These are phyloP conservation scores for Bolborhynchus lineola DNA, from an alignment of 2,113 vertebrate species.

Conservation along the genomic window DNA sequence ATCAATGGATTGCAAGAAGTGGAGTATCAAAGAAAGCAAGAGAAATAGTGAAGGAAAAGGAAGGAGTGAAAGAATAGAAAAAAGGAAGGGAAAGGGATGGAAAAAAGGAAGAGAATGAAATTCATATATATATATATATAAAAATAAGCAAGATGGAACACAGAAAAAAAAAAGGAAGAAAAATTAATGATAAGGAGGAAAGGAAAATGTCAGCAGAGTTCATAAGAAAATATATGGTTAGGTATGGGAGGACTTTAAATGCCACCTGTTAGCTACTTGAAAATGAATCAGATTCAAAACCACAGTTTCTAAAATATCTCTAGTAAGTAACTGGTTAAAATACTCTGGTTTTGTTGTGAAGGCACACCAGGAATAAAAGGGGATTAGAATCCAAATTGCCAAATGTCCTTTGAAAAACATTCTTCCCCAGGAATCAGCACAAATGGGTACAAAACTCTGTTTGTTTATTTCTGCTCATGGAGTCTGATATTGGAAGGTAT, in stretches of 20 bases:
- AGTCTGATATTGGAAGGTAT: slow-evolving; percentile 6
- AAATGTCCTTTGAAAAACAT: not conserved
- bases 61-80: not conserved
- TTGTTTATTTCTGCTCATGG: not conserved
- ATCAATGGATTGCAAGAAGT: not conserved
- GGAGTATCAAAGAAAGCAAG: not conserved
- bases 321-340: not conserved
- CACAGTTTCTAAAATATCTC: not conserved
- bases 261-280: not conserved
- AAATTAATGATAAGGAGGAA: not conserved
- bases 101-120: not conserved
- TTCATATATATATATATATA: not conserved
- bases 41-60: not conserved
- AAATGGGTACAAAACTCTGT: not conserved
- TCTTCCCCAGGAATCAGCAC: not conserved
- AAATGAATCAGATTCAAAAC: not conserved
- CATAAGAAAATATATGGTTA: not conserved
- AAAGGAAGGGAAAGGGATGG: not conserved
- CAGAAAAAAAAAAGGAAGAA: not conserved
- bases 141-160: not conserved
- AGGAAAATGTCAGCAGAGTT: not conserved
- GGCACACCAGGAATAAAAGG: not conserved
- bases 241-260: not conserved
- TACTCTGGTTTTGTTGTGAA: not conserved
- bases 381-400: not conserved